Percentiles rank a stretch among this genome's conserved stretches.
Evolutionary conservation across 1,140 invertebrate species (phyloP).

Genomic region (Euura saliciscinereae): DNA sequence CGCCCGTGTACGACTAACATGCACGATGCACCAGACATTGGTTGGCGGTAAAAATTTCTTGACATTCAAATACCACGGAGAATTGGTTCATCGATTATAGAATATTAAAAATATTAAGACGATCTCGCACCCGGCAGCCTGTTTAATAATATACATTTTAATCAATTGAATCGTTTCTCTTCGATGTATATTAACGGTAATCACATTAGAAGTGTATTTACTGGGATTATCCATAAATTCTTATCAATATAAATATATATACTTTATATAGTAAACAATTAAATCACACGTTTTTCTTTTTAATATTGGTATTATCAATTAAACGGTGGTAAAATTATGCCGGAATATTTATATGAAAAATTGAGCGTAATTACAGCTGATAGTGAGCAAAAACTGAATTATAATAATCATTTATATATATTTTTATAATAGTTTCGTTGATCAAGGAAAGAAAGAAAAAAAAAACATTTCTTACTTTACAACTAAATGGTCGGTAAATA

Average conservation of each 20-base stretch:
- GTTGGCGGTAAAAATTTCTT: neutral
- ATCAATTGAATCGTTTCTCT: neutral
- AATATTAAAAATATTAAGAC: neutral
- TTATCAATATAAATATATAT: neutral
- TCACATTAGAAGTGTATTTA: neutral
- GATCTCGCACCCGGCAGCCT: neutral
- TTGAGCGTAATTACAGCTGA: conserved; percentile 3
- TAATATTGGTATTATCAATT: neutral
- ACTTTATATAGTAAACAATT: neutral
- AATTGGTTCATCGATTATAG: no score
- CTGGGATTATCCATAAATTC: neutral
- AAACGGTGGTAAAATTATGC: neutral
- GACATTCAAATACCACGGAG: neutral
- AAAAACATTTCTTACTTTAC: neutral
- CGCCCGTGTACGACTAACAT: neutral
- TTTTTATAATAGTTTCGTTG: neutral
- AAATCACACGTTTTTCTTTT: neutral
- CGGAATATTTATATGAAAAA: neutral
- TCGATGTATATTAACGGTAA: neutral
- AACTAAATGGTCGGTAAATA: neutral
- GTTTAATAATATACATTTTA: neutral
- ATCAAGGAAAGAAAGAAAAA: neutral
- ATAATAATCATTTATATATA: neutral
- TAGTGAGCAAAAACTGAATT: neutral
- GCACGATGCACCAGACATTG: no score